Base-by-base conservation (phyloP, 2,888 invertebrate genomes). In the Epinotia brunnichana region DNA sequence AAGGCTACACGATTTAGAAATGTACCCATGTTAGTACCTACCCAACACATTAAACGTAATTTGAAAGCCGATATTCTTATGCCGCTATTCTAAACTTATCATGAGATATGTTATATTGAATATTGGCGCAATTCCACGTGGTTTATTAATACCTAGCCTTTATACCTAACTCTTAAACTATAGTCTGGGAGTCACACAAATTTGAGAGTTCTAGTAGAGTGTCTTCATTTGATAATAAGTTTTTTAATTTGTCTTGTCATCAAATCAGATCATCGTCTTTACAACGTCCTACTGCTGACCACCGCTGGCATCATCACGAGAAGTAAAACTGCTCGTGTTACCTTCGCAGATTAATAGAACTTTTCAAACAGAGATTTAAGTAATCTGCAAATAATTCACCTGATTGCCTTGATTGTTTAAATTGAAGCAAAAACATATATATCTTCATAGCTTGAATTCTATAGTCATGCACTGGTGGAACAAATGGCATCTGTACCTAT, bases 71-170 rank as follows among this genome's bases (percentile, higher is more conserved):
- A 29, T 3, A 17, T 9, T 19, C 3, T 60, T 60, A 11, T 39
- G 0, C 17, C 3, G 10, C 7, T 41, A 21, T 54, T 56, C 29
- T 48, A 29, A 48, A 19, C 29, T 56, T 13, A n/a, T 62, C 48
- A 35, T 35, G 4, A n/a, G 11, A 44, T 17, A 62, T 29, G 54
- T 69, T n/a, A 54, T 17, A 48, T 35, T 35, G 35, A 35, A 70
- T 56, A 70, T 70, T 70, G 63, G 63, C 63, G 39, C 57, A 15
- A 15, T 3, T 57, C 63, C 70, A 70, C 24, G 57, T 21, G 24
- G 56, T 5, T 48, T 9, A 48, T 19, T 19, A 5, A 5, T 61
- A 44, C n/a, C 3, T 29, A 59, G n/a, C 35, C 39, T 3, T 48
- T 3, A 19, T 29, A 39, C n/a, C 35, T 54, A 13, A 41, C 11